Evolutionary conservation across 2,797 vertebrate species (phyloP).

Genomic region (Myotis planiceps): DNA sequence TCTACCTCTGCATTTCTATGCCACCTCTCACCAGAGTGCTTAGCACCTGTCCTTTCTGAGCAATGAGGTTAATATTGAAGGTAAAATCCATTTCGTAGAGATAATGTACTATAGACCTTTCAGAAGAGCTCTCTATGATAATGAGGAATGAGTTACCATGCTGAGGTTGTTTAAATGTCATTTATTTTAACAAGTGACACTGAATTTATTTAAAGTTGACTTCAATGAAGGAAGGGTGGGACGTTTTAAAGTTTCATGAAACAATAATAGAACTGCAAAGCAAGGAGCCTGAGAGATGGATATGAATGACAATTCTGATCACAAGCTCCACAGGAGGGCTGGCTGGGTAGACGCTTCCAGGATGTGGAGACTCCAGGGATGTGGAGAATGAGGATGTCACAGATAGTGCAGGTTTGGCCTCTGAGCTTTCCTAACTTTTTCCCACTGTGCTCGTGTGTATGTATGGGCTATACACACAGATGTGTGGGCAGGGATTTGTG

Average conservation of each 20-base stretch:
- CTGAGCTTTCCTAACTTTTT: background rate
- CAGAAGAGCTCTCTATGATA: conserved; percentile 80
- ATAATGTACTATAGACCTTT: conserved; percentile 82
- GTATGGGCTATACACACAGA: background rate
- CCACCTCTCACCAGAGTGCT: conserved; percentile 71
- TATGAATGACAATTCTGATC: conserved; percentile 21
- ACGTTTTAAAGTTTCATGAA: conserved; percentile 82
- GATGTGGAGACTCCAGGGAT: background rate
- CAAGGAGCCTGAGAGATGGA: conserved; percentile 24
- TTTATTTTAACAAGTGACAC: conserved; percentile 83
- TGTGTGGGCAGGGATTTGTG: background rate
- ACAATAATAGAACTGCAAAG: conserved; percentile 70
- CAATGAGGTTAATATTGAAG: conserved; percentile 83
- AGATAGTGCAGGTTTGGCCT: background rate
- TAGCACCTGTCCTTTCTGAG: conserved; percentile 77
- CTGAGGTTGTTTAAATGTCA: conserved; percentile 82
- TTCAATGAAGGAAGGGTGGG: conserved; percentile 78
- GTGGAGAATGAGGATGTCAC: background rate
- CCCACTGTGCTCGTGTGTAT: fast-evolving
- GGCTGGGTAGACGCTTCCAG: background rate
- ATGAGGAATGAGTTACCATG: conserved; percentile 80
- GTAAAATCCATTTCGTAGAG: conserved; percentile 80
- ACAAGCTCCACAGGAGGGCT: background rate
- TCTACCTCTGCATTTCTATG: conserved; percentile 67
- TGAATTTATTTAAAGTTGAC: conserved; percentile 82